These are phyloP conservation scores for Apoda limacodes DNA, from an alignment of 2,888 invertebrate species.

Conservation along the genomic window DNA sequence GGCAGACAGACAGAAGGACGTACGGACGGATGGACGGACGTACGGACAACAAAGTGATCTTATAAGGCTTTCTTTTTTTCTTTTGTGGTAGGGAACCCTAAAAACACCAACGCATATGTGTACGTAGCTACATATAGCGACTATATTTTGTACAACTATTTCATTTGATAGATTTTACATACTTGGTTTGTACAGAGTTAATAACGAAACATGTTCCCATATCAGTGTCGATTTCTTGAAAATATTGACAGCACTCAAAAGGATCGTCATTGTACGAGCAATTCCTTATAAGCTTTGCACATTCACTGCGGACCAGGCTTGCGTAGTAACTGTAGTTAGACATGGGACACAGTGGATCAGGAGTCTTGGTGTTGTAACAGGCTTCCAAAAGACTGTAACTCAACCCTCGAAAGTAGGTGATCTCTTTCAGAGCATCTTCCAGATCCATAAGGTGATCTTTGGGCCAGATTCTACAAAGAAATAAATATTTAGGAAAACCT, in stretches of 20 bases:
- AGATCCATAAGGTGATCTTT: slow-evolving; percentile 74
- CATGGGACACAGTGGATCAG: slow-evolving; percentile 67
- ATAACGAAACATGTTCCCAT: slow-evolving; percentile 71
- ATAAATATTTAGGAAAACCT: too few relatives aligned
- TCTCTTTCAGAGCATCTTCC: slow-evolving; percentile 77
- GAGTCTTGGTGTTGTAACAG: slow-evolving; percentile 59
- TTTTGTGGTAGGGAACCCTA: too few relatives aligned
- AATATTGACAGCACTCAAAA: slow-evolving; percentile 74
- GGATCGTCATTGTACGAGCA: slow-evolving; percentile 63
- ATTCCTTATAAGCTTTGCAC: slow-evolving; percentile 52
- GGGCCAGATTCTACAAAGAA: slow-evolving; percentile 71
- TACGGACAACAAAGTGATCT: too few relatives aligned
- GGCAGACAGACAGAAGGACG: too few relatives aligned
- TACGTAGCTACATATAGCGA: too few relatives aligned
- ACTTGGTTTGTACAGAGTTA: slow-evolving; percentile 71
- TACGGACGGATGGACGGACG: too few relatives aligned
- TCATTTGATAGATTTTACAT: too few relatives aligned
- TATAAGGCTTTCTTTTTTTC: too few relatives aligned
- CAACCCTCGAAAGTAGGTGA: slow-evolving; percentile 75
- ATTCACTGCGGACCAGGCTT: slow-evolving; percentile 61
- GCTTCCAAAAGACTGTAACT: slow-evolving; percentile 74
- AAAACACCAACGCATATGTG: too few relatives aligned
- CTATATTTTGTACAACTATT: too few relatives aligned
- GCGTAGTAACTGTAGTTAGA: slow-evolving; percentile 72
- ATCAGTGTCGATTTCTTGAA: slow-evolving; percentile 69